phyloP scores from a whole-genome alignment of 2,113 vertebrate species.

The Myotis brandtii region DNA sequence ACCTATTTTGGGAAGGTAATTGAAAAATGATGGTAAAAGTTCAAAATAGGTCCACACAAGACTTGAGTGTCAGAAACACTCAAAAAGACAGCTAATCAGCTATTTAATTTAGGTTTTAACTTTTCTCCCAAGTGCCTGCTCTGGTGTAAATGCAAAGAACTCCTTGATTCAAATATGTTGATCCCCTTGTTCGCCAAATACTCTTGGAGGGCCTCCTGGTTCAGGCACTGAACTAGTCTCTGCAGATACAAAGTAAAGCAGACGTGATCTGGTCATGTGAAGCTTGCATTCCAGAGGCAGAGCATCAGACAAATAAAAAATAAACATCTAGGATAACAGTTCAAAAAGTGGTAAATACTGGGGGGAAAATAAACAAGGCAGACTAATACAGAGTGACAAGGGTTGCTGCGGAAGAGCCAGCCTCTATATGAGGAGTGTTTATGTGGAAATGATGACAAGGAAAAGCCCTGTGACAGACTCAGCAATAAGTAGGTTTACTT shows the following conservation, averaged over 20 bases:
- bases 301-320: background rate
- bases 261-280: background rate
- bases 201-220: background rate
- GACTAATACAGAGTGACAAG: background rate
- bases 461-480: no score
- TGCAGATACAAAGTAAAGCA: background rate
- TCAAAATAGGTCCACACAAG: background rate
- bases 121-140: background rate
- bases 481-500: background rate
- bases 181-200: background rate
- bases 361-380: background rate
- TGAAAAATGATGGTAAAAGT: background rate
- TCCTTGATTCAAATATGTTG: background rate
- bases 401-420: rapidly evolving
- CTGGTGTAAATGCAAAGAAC: background rate
- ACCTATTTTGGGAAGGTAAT: background rate
- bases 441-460: background rate
- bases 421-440: background rate
- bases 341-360: background rate
- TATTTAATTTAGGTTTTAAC: background rate
- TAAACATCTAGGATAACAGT: background rate
- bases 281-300: background rate
- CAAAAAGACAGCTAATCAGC: background rate
- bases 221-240: background rate
- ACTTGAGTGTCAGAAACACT: background rate